Percentiles rank a stretch among this genome's conserved stretches.
Conservation (phyloP, 1,140 invertebrate genomes). For the Magallana ariakensis region DNA sequence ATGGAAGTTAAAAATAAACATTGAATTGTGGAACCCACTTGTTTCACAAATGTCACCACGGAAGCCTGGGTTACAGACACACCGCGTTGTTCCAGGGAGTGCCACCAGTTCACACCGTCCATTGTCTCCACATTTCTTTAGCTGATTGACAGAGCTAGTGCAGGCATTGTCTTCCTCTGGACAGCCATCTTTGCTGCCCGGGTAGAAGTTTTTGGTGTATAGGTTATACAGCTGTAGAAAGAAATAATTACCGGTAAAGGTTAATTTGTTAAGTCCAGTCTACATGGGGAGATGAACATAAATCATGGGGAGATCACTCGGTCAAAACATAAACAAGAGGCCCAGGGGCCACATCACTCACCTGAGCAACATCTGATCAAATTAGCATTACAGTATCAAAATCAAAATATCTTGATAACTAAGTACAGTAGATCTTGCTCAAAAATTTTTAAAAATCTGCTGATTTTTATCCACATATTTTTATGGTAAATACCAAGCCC, state of each 20-base stretch:
- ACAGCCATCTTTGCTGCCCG: slow-evolving; percentile 83
- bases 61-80: slow-evolving; percentile 90
- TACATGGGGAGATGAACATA: too few species aligned
- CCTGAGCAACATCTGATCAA: too few species aligned
- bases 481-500: too few species aligned
- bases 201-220: slow-evolving; percentile 79
- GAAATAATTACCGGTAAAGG: neutral
- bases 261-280: neutral
- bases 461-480: too few species aligned
- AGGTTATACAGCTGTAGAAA: slow-evolving; percentile 89
- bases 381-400: too few species aligned
- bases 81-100: slow-evolving; percentile 85
- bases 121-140: slow-evolving; percentile 81
- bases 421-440: too few species aligned
- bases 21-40: slow-evolving; percentile 64
- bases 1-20: too few species aligned
- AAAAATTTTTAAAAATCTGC: too few species aligned
- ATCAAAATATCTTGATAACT: too few species aligned
- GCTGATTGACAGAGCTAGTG: slow-evolving; percentile 43
- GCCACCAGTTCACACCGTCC: slow-evolving; percentile 87
- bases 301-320: too few species aligned
- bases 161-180: slow-evolving; percentile 89
- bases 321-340: too few species aligned
- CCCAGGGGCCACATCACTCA: too few species aligned
- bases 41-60: slow-evolving; percentile 90